phyloP scores from a whole-genome alignment of 2,888 invertebrate genomes.

The Thumatha senex region DNA sequence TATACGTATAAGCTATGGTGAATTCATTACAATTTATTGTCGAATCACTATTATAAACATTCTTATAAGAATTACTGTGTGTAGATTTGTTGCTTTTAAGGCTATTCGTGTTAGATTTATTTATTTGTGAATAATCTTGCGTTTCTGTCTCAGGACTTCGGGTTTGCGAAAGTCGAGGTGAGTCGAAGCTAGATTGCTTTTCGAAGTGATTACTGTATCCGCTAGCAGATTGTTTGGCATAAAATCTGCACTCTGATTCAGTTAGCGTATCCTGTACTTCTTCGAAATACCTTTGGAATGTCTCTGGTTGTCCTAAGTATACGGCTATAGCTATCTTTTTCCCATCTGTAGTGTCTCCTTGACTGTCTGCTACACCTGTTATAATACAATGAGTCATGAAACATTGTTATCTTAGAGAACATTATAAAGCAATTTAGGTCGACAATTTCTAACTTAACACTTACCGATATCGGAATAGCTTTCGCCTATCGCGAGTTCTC shows the following conservation, averaged over 20 bases:
- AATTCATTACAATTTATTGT: conserved; percentile 87
- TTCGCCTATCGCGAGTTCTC: conserved; percentile 80
- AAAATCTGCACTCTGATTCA: conserved; percentile 84
- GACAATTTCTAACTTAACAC: conserved; percentile 15
- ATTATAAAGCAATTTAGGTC: conserved; percentile 8
- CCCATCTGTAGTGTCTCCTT: conserved; percentile 89
- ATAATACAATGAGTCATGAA: conserved; percentile 22
- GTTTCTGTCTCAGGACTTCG: conserved; percentile 75
- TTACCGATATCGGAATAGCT: conserved; percentile 81
- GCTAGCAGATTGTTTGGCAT: conserved; percentile 77
- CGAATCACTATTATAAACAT: conserved; percentile 77
- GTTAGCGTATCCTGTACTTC: conserved; percentile 86
- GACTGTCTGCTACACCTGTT: conserved; percentile 82
- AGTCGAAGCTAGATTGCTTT: conserved; percentile 76
- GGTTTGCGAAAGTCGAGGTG: conserved; percentile 71
- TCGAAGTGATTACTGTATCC: conserved; percentile 75
- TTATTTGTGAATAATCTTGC: conserved; percentile 72
- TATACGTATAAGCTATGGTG: conserved; percentile 93
- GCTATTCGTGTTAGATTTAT: conserved; percentile 81
- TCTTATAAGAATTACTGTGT: conserved; percentile 78
- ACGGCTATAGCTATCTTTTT: conserved; percentile 95
- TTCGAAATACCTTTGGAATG: conserved; percentile 87
- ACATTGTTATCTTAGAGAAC: conserved; percentile 6
- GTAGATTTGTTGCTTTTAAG: conserved; percentile 83
- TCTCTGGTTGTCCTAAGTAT: conserved; percentile 92